A percentile compares a stretch with the other conserved stretches of the same genome.
Conservation (phyloP, 2,888 invertebrate species). For the Pristionchus mayeri region DNA sequence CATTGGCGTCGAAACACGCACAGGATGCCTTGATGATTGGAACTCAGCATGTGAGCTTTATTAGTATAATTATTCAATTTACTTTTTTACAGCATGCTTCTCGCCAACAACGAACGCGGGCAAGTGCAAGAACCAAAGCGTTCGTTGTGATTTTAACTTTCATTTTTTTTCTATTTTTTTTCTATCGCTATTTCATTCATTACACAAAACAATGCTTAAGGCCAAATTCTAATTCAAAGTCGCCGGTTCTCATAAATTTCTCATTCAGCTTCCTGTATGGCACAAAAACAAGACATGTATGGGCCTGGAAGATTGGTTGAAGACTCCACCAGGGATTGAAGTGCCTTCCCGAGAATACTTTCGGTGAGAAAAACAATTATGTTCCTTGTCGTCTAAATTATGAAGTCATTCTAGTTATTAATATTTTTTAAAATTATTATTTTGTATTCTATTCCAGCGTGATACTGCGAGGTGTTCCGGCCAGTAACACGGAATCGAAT, state of each 20-base stretch:
- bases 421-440: too few species aligned
- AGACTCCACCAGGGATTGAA: neutral
- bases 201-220: too few species aligned
- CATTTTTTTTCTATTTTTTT: too few species aligned
- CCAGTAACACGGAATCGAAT: neutral
- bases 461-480: neutral
- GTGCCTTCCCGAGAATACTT: neutral
- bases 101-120: neutral
- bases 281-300: neutral
- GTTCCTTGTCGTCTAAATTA: too few species aligned
- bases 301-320: neutral
- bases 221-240: too few species aligned
- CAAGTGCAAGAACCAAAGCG: neutral
- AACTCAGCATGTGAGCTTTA: neutral
- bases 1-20: neutral
- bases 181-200: too few species aligned
- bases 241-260: too few species aligned
- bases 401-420: too few species aligned
- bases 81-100: neutral
- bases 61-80: too few species aligned
- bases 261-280: too few species aligned
- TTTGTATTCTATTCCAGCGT: neutral
- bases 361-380: neutral
- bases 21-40: neutral
- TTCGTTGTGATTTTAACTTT: neutral